phyloP scores from a whole-genome alignment of 2,888 invertebrate genomes.

The Conops quadrifasciatus region DNA sequence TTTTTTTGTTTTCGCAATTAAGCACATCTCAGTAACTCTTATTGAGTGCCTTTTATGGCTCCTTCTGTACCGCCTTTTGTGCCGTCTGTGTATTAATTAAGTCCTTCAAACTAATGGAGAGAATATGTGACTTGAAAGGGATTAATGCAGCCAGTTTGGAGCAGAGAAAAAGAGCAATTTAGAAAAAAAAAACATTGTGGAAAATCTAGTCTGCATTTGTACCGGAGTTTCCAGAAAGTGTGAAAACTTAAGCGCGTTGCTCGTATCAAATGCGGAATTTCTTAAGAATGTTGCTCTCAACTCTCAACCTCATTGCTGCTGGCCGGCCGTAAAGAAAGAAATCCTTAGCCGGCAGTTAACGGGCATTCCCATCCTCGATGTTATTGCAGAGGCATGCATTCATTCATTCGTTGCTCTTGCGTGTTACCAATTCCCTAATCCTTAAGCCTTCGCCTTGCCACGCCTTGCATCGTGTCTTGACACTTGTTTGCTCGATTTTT shows the following conservation, averaged over 20 bases:
- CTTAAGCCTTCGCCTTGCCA: background rate
- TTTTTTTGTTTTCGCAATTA: background rate
- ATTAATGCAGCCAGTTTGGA: background rate
- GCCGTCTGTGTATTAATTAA: background rate
- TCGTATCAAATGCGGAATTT: background rate
- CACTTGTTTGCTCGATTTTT: slow-evolving; percentile 7
- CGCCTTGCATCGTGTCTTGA: background rate
- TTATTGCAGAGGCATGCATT: background rate
- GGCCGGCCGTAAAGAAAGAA: background rate
- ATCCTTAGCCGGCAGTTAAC: too few relatives aligned
- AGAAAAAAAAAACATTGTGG: background rate
- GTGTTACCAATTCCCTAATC: background rate
- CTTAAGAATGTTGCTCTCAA: background rate
- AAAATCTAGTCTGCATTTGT: background rate
- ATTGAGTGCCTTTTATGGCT: background rate
- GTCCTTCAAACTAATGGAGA: background rate
- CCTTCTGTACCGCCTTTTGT: background rate
- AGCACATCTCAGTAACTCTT: background rate
- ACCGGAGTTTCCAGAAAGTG: background rate
- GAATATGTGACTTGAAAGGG: background rate
- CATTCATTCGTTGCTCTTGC: background rate
- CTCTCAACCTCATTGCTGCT: background rate
- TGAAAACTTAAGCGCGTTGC: background rate
- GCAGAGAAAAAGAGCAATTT: background rate
- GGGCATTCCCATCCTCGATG: too few relatives aligned